Conservation (phyloP, 2,888 invertebrate species). For the Heliconius charithonia region DNA sequence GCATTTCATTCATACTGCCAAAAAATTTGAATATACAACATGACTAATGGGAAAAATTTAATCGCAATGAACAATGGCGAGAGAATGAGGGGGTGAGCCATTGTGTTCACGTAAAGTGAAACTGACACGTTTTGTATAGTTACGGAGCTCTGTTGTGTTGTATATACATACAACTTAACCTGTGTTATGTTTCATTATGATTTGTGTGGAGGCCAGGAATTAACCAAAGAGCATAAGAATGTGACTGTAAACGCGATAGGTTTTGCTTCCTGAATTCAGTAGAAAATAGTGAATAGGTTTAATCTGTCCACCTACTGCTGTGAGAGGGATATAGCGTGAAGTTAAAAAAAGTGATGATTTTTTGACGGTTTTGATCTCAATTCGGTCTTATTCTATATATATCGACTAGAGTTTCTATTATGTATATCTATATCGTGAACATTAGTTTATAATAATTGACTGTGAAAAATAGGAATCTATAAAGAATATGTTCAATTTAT, state of each 20-base stretch:
- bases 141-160: not conserved
- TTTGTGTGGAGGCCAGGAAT: too few relatives aligned
- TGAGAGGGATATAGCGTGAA: too few relatives aligned
- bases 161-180: not conserved
- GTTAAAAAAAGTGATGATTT: too few relatives aligned
- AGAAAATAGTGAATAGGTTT: too few relatives aligned
- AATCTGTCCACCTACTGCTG: too few relatives aligned
- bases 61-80: conserved; percentile 10
- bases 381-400: not conserved
- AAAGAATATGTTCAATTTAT: too few relatives aligned
- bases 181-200: not conserved
- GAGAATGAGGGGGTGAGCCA: conserved; percentile 11
- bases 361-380: too few relatives aligned
- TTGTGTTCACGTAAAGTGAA: conserved; percentile 13
- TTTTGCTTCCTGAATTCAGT: too few relatives aligned
- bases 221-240: too few relatives aligned
- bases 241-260: too few relatives aligned
- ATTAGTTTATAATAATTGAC: too few relatives aligned
- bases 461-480: too few relatives aligned
- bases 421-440: not conserved
- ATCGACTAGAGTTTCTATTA: not conserved
- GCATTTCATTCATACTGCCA: not conserved
- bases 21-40: not conserved
- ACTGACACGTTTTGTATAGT: conserved; percentile 10
- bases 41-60: conserved; percentile 14